These are phyloP conservation scores for Drosophila flavopinicola DNA, from an alignment of 2,888 invertebrate genomes.

Conservation along the genomic window DNA sequence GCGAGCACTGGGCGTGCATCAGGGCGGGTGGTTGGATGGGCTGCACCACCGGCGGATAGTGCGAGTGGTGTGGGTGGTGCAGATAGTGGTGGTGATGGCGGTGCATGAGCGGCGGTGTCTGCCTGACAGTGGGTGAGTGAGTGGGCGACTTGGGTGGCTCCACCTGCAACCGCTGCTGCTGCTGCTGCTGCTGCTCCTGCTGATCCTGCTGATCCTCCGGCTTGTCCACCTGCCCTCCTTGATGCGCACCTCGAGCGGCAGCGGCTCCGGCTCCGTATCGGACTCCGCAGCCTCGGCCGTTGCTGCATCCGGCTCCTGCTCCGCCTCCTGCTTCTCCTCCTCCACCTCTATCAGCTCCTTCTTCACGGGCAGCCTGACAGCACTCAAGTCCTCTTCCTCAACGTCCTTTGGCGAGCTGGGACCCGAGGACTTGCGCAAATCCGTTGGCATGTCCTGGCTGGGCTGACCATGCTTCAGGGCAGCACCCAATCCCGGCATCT, in stretches of 20 bases:
- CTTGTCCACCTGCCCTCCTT: constrained; percentile 79
- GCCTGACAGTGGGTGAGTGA: constrained; percentile 22
- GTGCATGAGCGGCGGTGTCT: constrained; percentile 13
- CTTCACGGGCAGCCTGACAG: constrained; percentile 54
- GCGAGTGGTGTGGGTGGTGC: constrained; percentile 12
- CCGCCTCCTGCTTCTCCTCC: constrained; percentile 47
- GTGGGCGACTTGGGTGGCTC: constrained; percentile 6
- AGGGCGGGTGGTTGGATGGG: constrained; percentile 81
- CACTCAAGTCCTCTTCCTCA: constrained; percentile 32
- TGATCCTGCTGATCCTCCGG: constrained; percentile 50
- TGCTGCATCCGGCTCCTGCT: not conserved
- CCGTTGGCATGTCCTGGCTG: constrained; percentile 82
- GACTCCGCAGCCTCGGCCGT: constrained; percentile 16
- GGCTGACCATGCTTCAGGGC: constrained; percentile 65
- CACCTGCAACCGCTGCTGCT: too few species aligned
- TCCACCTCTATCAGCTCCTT: constrained; percentile 65
- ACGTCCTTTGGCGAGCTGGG: constrained; percentile 66
- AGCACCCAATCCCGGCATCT: constrained; percentile 68
- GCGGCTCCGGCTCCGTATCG: constrained; percentile 40
- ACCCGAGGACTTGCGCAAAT: constrained; percentile 81
- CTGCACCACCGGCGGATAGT: constrained; percentile 84
- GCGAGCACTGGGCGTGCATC: constrained; percentile 84
- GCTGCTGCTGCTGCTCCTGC: constrained; percentile 4
- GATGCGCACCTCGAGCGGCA: constrained; percentile 79
- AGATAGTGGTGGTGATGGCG: constrained; percentile 34